Evolutionary conservation across 2,113 vertebrate genomes (phyloP).

Genomic region (Hylia prasina): DNA sequence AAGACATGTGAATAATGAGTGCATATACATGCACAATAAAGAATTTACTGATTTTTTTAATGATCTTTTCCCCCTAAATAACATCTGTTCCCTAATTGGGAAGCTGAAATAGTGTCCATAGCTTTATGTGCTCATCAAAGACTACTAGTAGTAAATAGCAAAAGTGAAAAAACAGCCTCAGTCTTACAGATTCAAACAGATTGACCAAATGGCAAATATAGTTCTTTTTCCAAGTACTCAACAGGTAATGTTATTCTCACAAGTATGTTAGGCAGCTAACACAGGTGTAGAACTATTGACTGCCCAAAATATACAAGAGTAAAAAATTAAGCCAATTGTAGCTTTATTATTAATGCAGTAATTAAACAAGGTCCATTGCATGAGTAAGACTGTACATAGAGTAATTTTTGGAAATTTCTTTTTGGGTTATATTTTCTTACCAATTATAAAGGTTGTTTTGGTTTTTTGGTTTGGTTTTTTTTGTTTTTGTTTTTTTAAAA

Average conservation of each 20-base stretch:
- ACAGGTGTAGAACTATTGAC: background rate
- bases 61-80: background rate
- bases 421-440: background rate
- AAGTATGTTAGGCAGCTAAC: background rate
- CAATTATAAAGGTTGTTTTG: background rate
- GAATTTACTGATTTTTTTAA: background rate
- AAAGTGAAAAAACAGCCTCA: background rate
- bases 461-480: no score
- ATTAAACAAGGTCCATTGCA: background rate
- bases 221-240: background rate
- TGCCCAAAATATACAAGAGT: background rate
- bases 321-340: background rate
- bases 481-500: background rate
- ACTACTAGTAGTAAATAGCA: background rate
- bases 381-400: background rate
- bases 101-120: background rate
- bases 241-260: background rate
- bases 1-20: background rate
- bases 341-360: background rate
- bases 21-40: background rate
- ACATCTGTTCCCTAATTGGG: background rate
- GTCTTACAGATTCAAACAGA: background rate
- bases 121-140: background rate
- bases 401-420: background rate
- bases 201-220: background rate